Base-by-base conservation (phyloP, 2,797 vertebrate genomes). In the Danio albolineatus region DNA sequence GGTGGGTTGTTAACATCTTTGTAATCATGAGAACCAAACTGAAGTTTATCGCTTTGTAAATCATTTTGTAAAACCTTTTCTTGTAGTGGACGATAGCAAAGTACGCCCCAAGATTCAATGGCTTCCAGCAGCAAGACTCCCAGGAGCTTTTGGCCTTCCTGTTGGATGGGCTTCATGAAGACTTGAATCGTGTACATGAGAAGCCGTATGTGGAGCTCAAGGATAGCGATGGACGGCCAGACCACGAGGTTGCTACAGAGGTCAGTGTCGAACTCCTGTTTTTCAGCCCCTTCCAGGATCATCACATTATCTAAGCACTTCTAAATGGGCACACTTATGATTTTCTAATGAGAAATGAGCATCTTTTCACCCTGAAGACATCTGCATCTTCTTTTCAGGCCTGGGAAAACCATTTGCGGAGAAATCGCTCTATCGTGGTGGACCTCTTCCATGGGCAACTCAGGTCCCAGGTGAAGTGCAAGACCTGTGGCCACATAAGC, bases 381-480 rank as follows among this genome's bases (percentile, higher is more conserved):
- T 73, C 43, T 72, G 43, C 41, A 7, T 28, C 69, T 10, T 84
- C 41, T 79, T 14, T 10, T 3, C 88, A 99, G 98, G 98, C 98
- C 1, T 99, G 98, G 98, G 98, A 99, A 86, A 99, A 99, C 87
- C 98, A 99, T 87, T 90, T 99, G 83, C 95, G 97, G 72, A 96
- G 98, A 89, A 99, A 99, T 89, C 95, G 95, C 83, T 99, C 98
- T 54, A 98, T 99, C 10, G 96, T 99, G 69, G 98, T 99, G 54
- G 98, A 99, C 86, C 92, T 99, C 86, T 99, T 99, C 90, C 98
- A 99, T 1, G 98, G 98, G 36, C 98, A 99, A 89, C 94, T 99
- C 78, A 96, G 97, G 89, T 99, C 98, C 57, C 98, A 99, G 93
- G 98, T 99, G 21, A 99, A 97, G 90, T 99, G 98, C 84, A 99